Conservation (phyloP, 2,797 vertebrate species). For the Tiaroga cobitis region DNA sequence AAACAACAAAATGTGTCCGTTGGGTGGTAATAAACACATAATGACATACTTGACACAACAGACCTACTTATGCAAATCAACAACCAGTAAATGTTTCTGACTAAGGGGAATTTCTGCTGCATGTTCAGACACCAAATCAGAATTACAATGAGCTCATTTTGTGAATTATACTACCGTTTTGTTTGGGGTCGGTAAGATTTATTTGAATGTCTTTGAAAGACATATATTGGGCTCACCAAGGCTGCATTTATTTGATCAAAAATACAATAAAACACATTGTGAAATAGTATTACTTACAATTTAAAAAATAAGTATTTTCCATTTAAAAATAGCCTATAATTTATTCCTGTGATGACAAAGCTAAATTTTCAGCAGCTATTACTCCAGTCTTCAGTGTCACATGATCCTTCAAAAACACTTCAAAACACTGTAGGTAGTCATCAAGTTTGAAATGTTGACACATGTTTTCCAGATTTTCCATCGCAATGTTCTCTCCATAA, state of each 20-base stretch:
- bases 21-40: slow-evolving; percentile 32
- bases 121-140: neutral
- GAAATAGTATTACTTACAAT: neutral
- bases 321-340: neutral
- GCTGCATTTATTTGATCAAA: neutral
- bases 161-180: neutral
- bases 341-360: neutral
- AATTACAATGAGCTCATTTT: neutral
- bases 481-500: neutral
- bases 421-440: neutral
- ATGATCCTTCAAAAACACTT: neutral
- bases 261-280: neutral
- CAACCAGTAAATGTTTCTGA: slow-evolving; percentile 12
- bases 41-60: slow-evolving; percentile 15
- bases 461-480: neutral
- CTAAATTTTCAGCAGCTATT: neutral
- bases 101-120: neutral
- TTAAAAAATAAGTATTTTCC: neutral
- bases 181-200: neutral
- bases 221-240: neutral
- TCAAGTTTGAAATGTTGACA: neutral
- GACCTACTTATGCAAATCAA: slow-evolving; percentile 37
- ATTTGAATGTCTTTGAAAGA: neutral
- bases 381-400: neutral
- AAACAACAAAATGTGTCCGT: slow-evolving; percentile 21